These are phyloP conservation scores for Drosophila eugracilis DNA, from an alignment of 1,140 invertebrate genomes.

Conservation along the genomic window DNA sequence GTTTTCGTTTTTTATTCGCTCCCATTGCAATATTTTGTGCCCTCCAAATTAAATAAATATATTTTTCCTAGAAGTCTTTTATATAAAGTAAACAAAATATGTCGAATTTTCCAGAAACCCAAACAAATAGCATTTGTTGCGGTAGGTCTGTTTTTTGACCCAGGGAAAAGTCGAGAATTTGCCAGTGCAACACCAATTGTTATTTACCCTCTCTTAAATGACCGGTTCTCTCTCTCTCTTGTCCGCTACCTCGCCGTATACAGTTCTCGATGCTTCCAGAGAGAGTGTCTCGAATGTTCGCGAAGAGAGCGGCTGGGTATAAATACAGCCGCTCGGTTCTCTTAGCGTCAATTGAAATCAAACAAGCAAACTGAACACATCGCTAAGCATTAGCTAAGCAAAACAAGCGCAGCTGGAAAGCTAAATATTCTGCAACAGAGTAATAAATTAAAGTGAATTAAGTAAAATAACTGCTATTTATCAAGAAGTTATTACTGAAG, in stretches of 20 bases:
- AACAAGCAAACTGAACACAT: conserved; percentile 62
- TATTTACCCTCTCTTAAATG: background rate
- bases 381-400: conserved; percentile 43
- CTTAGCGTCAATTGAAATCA: conserved; percentile 55
- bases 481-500: background rate
- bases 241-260: background rate
- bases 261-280: conserved; percentile 30
- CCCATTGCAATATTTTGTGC: too few relatives aligned
- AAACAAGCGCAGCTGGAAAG: conserved; percentile 48
- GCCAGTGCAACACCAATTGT: background rate
- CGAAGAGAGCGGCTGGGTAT: conserved; percentile 47
- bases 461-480: background rate
- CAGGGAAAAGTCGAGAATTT: conserved; percentile 11
- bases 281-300: conserved; percentile 56
- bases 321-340: conserved; percentile 52
- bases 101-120: conserved; percentile 2
- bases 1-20: too few relatives aligned
- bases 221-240: conserved; percentile 6
- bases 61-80: background rate
- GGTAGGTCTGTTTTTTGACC: background rate
- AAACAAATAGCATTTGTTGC: conserved; percentile 5
- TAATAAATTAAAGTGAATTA: background rate
- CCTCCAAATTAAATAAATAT: too few relatives aligned
- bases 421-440: conserved; percentile 5
- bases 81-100: background rate